Conservation (phyloP, 1,140 invertebrate genomes). For the Agraylea sexmaculata region DNA sequence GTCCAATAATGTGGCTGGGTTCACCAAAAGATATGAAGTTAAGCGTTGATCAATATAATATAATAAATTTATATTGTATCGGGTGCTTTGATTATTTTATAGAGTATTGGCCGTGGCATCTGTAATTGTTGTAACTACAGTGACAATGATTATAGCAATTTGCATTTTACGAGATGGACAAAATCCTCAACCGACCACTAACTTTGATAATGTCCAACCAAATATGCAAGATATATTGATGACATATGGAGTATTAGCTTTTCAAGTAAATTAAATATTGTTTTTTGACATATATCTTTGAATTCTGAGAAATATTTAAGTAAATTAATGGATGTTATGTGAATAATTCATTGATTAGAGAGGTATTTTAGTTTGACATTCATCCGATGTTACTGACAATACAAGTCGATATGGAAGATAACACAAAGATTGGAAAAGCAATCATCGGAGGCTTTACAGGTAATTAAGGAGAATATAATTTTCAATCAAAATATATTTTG, state of each 20-base stretch:
- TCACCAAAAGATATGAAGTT: conserved; percentile 77
- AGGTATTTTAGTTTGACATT: conserved; percentile 54
- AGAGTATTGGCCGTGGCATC: conserved; percentile 48
- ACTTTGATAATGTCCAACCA: conserved; percentile 23
- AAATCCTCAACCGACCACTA: conserved; percentile 22
- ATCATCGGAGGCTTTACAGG: conserved; percentile 51
- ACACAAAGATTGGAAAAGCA: conserved; percentile 48
- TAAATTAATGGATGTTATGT: too few relatives aligned
- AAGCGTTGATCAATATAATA: conserved; percentile 21
- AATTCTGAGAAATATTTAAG: background rate
- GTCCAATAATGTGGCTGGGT: conserved; percentile 70
- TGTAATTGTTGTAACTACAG: conserved; percentile 42
- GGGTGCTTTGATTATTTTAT: too few relatives aligned
- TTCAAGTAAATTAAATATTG: conserved; percentile 37
- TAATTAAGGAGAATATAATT: conserved; percentile 30
- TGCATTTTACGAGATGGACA: conserved; percentile 34
- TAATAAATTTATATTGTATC: background rate
- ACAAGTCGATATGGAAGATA: conserved; percentile 66
- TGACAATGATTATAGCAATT: conserved; percentile 44
- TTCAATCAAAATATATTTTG: conserved; percentile 4
- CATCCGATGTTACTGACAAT: conserved; percentile 67
- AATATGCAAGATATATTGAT: conserved; percentile 36
- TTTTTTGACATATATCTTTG: background rate
- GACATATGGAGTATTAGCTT: conserved; percentile 52
- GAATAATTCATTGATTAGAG: background rate